Base-by-base conservation (phyloP, 2,888 invertebrate genomes). In the Scaptomyza tumidula region DNA sequence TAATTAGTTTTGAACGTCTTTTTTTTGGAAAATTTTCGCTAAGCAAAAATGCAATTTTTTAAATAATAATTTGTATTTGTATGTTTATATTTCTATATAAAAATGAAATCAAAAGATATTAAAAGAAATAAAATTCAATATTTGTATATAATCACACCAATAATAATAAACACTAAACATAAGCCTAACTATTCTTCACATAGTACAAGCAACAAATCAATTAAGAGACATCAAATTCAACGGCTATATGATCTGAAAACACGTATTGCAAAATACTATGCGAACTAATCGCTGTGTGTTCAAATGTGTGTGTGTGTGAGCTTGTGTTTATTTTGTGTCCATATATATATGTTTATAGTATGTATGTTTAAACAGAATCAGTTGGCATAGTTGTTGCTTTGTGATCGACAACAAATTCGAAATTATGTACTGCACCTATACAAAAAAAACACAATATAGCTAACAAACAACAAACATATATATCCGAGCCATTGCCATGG, bases 141-240 rank as follows among this genome's bases (percentile, higher is more conserved):
- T 50, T 66, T 68, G 50, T 19, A 19, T 56, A 70, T 73, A 80
- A 89, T 89, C 89, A 89, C 89, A 89, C 84, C 88, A 87, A 79
- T 76, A 57, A 52, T 76, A 57, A 27, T 52, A 55, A 71, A 84
- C 74, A 73, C 70, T 89, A 84, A 80, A 80, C 61, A 78, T 84
- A 79, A 63, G 57, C 61, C 73, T 84, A 84, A 75, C 65, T 72
- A 74, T 70, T 71, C 61, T 67, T 68, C 65, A 64, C 9, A 19
- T 39, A n/a, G 14, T 68, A 64, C 58, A 75, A 43, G 64, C 71
- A 75, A 82, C 65, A 70, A 60, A 70, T 57, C 39, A 52, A 65
- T 69, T 69, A 73, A 35, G n/a, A 71, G 67, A 78, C 86, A 78
- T 55, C 67, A 77, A 71, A 63, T 57, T 76, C 67, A 75, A 72